Conservation (phyloP, 2,797 vertebrate genomes). For the Pseudomugil gertrudae region DNA sequence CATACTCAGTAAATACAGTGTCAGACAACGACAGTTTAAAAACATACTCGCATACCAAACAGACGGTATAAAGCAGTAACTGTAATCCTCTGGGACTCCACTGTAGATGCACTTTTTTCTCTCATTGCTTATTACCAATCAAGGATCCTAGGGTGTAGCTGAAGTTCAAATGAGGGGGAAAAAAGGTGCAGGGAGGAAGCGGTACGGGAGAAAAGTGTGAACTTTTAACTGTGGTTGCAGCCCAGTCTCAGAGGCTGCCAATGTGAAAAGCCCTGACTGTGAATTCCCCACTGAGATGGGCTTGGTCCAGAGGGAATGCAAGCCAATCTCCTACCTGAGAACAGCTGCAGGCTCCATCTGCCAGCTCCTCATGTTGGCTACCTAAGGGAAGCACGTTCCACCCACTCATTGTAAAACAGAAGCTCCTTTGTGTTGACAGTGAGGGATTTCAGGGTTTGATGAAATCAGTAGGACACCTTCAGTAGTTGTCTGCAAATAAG, state of each 20-base stretch:
- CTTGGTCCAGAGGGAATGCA: constrained; percentile 73
- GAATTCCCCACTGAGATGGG: constrained; percentile 76
- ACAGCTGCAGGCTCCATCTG: constrained; percentile 87
- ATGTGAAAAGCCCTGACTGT: constrained; percentile 67
- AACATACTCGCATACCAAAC: constrained; percentile 7
- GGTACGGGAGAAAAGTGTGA: constrained; percentile 51
- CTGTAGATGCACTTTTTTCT: constrained; percentile 3
- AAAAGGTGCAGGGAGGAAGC: constrained; percentile 48
- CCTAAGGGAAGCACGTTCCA: constrained; percentile 69
- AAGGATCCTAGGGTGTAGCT: constrained; percentile 43
- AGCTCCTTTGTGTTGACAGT: constrained; percentile 60
- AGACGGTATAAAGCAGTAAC: background rate
- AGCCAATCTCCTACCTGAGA: constrained; percentile 80
- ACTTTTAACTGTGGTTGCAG: constrained; percentile 64
- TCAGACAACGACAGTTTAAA: constrained; percentile 11
- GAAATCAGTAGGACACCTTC: constrained; percentile 50
- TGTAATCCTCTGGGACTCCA: background rate
- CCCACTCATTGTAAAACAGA: constrained; percentile 57
- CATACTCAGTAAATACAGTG: background rate
- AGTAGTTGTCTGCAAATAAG: constrained; percentile 50
- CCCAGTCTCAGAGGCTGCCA: constrained; percentile 67
- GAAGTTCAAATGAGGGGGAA: constrained; percentile 67
- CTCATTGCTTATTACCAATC: constrained; percentile 8
- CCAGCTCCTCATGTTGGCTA: constrained; percentile 74
- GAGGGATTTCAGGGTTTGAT: constrained; percentile 59